Conservation (phyloP, 2,113 vertebrate species). For the Asarcornis scutulata region DNA sequence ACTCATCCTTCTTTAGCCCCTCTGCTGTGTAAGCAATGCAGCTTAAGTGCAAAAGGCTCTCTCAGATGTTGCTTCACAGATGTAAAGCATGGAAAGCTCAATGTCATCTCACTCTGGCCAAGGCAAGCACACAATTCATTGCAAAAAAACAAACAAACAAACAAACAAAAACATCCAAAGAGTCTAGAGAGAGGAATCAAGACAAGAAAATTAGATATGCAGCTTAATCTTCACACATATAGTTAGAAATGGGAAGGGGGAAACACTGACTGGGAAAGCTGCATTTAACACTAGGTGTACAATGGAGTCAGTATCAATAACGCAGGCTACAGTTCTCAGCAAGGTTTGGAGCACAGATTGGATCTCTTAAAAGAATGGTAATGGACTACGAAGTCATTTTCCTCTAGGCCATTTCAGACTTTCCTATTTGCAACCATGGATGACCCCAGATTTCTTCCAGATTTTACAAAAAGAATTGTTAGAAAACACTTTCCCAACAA, state of each 20-base stretch:
- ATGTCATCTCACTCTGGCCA: neutral
- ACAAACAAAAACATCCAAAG: neutral
- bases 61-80: neutral
- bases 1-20: neutral
- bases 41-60: neutral
- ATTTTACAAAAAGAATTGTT: neutral
- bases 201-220: neutral
- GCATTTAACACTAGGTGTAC: neutral
- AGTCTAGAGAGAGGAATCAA: neutral
- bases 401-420: neutral
- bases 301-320: neutral
- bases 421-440: neutral
- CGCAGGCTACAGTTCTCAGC: accelerated
- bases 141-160: neutral
- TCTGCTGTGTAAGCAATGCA: neutral
- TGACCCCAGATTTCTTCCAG: neutral
- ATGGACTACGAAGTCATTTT: neutral
- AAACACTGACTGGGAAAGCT: neutral
- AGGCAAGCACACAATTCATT: neutral
- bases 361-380: neutral
- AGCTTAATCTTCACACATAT: neutral
- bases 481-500: neutral
- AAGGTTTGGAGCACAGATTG: neutral
- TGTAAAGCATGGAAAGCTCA: neutral
- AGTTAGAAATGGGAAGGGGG: neutral